A percentile compares a stretch with the other conserved stretches of the same genome.
Evolutionary conservation across 2,888 invertebrate genomes (phyloP).

Genomic region (Achlya flavicornis): DNA sequence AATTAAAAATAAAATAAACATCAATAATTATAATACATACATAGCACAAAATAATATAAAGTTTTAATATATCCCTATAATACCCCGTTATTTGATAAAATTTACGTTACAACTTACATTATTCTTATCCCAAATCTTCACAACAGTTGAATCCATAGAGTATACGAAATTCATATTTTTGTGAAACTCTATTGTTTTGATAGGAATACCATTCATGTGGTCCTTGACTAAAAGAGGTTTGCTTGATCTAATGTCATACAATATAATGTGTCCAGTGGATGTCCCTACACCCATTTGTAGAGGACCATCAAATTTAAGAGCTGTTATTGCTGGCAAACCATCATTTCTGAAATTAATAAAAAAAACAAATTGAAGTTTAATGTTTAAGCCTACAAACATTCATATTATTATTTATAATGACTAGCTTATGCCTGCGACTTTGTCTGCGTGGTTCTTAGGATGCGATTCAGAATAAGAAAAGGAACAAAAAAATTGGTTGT

Average conservation of each 20-base stretch:
- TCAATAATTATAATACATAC: slow-evolving; percentile 15
- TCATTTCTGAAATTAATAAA: slow-evolving; percentile 79
- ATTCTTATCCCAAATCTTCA: slow-evolving; percentile 96
- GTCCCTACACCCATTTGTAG: slow-evolving; percentile 95
- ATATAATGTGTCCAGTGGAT: slow-evolving; percentile 94
- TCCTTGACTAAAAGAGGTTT: slow-evolving; percentile 96
- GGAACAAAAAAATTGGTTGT: no score
- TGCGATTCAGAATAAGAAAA: no score
- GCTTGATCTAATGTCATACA: slow-evolving; percentile 97
- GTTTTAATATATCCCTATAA: no score
- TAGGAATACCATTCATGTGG: slow-evolving; percentile 96
- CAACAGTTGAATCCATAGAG: slow-evolving; percentile 93
- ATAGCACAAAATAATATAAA: slow-evolving; percentile 25
- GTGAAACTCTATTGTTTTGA: slow-evolving; percentile 94
- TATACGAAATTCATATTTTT: slow-evolving; percentile 90
- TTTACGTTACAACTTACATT: slow-evolving; percentile 80
- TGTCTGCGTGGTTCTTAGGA: no score
- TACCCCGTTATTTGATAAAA: not conserved
- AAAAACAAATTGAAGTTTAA: not conserved
- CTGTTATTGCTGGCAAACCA: slow-evolving; percentile 89
- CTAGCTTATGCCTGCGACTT: no score
- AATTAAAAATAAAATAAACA: not conserved
- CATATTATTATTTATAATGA: no score
- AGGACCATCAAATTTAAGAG: slow-evolving; percentile 90
- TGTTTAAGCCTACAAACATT: no score